phyloP scores from a whole-genome alignment of 1,140 invertebrate species.

The Calosoma granatense region DNA sequence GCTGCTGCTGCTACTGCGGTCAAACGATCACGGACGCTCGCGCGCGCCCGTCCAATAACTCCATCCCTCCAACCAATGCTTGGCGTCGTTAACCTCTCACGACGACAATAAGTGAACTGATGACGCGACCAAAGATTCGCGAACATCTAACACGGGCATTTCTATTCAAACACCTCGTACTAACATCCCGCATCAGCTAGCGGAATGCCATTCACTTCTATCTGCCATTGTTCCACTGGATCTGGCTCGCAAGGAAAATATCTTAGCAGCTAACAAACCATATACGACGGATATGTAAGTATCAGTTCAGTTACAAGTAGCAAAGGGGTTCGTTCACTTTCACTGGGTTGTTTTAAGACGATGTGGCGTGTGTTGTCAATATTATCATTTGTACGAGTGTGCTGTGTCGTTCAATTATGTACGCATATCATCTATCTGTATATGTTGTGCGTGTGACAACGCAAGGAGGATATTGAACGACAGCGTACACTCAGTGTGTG shows the following conservation, averaged over 20 bases:
- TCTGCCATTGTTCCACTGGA: no score
- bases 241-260: no score
- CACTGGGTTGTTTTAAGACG: no score
- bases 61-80: slow-evolving; percentile 11
- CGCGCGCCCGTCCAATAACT: slow-evolving; percentile 17
- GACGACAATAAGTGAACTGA: slow-evolving; percentile 14
- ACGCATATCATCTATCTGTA: slow-evolving; percentile 24
- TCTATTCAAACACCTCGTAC: no score
- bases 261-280: no score
- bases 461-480: background rate
- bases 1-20: slow-evolving; percentile 7
- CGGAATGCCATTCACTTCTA: no score
- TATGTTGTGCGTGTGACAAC: background rate
- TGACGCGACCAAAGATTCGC: slow-evolving; percentile 21
- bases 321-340: no score
- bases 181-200: no score
- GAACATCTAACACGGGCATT: no score
- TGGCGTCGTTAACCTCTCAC: background rate
- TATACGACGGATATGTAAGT: no score
- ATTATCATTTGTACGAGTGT: slow-evolving; percentile 24
- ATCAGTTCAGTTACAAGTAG: no score
- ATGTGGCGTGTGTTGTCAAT: slow-evolving; percentile 23
- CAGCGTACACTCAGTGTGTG: slow-evolving; percentile 13
- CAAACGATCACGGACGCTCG: slow-evolving; percentile 17
- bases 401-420: slow-evolving; percentile 26